Evolutionary conservation across 2,888 invertebrate species (phyloP), one percentile per base, ranked within the genome.

Genomic region (Aspidiotus rigidus): DNA sequence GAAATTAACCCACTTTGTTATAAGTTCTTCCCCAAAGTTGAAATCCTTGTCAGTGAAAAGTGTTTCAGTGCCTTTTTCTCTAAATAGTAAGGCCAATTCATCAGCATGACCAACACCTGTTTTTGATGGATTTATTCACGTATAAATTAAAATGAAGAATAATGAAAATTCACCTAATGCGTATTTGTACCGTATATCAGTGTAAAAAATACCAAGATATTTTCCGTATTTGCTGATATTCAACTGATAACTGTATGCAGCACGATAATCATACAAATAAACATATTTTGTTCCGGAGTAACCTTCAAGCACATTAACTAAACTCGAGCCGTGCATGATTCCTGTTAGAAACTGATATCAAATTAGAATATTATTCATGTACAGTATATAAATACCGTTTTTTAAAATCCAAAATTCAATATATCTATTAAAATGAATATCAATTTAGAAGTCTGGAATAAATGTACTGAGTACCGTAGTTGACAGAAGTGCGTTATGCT

Each of bases 1-100:
- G 40, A 67, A 67, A 60, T 67, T 67, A 7, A 49, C 16, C 67
- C 67, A 67, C 49, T 60, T 41, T 60, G 56, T 67, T 44, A 67
- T 28, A 39, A 67, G 15, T 67, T 67, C 67, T 9, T 67, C 16
- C 7, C 59, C 42, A 15, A 67, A 49, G 11, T 56, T 59, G 39
- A 42, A 11, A 49, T 67, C 67, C 28, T 39, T n/a, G 15, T 11
- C 10, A 7, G 6, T 67, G 13, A 67, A 53, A 13, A 10, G 8
- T 2, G 13, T 39, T 11, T 17, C 41, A 8, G 49, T 49, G 2
- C 15, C 49, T 13, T 16, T 7, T 8, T 9, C 28, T 7, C 13
- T 39, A 15, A 60, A 67, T 49, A 67, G 15, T 10, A 67, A 39
- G 17, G 13, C 15, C 9, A 67, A 13, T 39, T 59, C 67, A n/a